Percentiles rank a stretch among this genome's conserved stretches.
phyloP scores from a whole-genome alignment of 2,797 vertebrate genomes.

The Alca torda region DNA sequence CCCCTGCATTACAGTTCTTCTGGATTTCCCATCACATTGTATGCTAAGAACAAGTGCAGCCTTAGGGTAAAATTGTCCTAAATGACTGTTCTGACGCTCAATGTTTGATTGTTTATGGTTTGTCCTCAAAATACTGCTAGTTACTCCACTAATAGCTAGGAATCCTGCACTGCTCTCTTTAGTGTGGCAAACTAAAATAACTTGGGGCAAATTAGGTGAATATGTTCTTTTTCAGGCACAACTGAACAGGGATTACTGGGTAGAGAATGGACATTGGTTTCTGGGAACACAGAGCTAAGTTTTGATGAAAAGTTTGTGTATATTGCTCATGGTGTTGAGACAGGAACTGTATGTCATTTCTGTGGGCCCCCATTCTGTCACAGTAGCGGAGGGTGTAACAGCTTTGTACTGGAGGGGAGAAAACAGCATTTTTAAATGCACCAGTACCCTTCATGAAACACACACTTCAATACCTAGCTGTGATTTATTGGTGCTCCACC shows the following conservation, averaged over 20 bases:
- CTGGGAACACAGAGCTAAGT: not conserved
- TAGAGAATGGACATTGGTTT: not conserved
- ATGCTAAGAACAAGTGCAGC: conserved; percentile 7
- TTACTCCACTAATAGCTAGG: not conserved
- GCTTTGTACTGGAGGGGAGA: not conserved
- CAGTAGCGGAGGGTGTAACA: not conserved
- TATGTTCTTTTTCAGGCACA: not conserved
- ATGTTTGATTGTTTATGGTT: not conserved
- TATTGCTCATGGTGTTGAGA: not conserved
- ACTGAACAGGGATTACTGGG: not conserved
- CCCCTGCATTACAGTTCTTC: not conserved
- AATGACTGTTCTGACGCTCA: not conserved
- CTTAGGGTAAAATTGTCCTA: conserved; percentile 20
- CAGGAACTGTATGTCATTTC: not conserved
- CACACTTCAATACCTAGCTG: not conserved
- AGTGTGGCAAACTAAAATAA: not conserved
- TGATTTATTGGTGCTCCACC: not conserved
- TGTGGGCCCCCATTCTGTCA: not conserved
- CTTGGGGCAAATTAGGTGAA: not conserved
- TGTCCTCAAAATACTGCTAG: conserved; percentile 20
- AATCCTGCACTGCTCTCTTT: not conserved
- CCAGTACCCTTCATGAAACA: not conserved
- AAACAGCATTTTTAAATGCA: not conserved
- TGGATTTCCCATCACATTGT: not conserved
- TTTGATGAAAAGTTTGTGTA: not conserved